These are phyloP conservation scores for Globia sparganii DNA, from an alignment of 2,888 invertebrate genomes.

Conservation along the genomic window DNA sequence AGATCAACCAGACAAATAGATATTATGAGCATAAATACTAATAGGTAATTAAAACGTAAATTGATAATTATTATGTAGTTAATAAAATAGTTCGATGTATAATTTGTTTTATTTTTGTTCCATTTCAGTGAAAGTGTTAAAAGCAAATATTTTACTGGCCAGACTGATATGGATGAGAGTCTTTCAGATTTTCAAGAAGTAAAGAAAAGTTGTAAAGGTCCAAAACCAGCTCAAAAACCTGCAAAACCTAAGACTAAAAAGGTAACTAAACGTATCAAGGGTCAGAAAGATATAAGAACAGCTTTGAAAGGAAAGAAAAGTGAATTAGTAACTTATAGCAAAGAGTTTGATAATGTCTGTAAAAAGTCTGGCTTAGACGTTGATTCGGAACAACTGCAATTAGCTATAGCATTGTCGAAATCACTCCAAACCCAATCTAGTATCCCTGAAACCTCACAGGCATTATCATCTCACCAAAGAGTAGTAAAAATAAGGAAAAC, in stretches of 20 bases:
- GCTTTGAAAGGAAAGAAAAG: slow-evolving; percentile 80
- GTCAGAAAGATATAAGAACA: slow-evolving; percentile 84
- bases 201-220: slow-evolving; percentile 75
- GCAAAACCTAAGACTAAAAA: slow-evolving; percentile 70
- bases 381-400: slow-evolving; percentile 92
- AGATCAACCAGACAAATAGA: slow-evolving; percentile 80
- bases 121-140: slow-evolving; percentile 70
- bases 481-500: slow-evolving; percentile 86
- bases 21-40: slow-evolving; percentile 74
- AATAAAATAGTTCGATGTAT: slow-evolving; percentile 58
- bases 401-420: slow-evolving; percentile 92
- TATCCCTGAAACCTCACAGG: slow-evolving; percentile 52
- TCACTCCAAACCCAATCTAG: slow-evolving; percentile 81
- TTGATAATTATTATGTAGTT: slow-evolving; percentile 46
- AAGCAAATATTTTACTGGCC: slow-evolving; percentile 82
- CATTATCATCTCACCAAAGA: slow-evolving; percentile 76
- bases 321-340: slow-evolving; percentile 82
- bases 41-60: slow-evolving; percentile 72
- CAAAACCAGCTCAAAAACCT: slow-evolving; percentile 72
- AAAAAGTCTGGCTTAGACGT: slow-evolving; percentile 87
- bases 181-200: slow-evolving; percentile 82
- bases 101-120: slow-evolving; percentile 79
- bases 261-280: slow-evolving; percentile 73
- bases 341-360: slow-evolving; percentile 85
- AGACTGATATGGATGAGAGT: slow-evolving; percentile 84